Base-by-base conservation (phyloP, 2,797 vertebrate genomes). In the Taenioides sp. region DNA sequence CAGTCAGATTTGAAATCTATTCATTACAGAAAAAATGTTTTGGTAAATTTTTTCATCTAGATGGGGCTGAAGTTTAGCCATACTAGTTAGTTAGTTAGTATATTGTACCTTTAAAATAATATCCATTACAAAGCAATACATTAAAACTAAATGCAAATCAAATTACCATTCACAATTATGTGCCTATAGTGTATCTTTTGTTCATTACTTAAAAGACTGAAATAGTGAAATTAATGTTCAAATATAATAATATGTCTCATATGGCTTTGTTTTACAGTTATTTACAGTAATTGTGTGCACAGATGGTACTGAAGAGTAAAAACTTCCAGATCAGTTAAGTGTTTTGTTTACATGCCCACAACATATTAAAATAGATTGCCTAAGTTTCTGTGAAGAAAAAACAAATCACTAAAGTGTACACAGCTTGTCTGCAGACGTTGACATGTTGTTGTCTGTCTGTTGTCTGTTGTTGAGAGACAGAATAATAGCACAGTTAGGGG, bases 401-500 rank as follows among this genome's bases (percentile, higher is more conserved):
- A 63, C 18, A 37, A 22, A 40, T 63, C 61, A 22, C 18, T 43
- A 63, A 20, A 52, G 65, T 54, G 27, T 55, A n/a, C 52, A 31
- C 49, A 52, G 49, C 47, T 49, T 52, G 47, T 52, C n/a, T 22
- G 23, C 69, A 71, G 20, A 71, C 58, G 68, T 54, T 81, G 81
- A 80, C 67, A 54, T 63, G 75, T 65, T 2, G 9, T 40, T 67
- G 37, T 79, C 60, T 72, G 47, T 60, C 65, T 2, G 16, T 40
- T 67, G 37, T 79, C 60, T 72, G 37, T 63, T 65, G 28, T 67
- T 70, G 55, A 81, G 55, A 81, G 60, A 63, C 34, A 65, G 23
- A 75, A 77, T 76, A 80, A 79, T 79, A 65, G 65, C 72, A 59
- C 65, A 67, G 63, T 72, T 52, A 52, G 67, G 31, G 67, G 40